Base-by-base conservation (phyloP, 2,797 vertebrate genomes). In the Gallinago solitaria region DNA sequence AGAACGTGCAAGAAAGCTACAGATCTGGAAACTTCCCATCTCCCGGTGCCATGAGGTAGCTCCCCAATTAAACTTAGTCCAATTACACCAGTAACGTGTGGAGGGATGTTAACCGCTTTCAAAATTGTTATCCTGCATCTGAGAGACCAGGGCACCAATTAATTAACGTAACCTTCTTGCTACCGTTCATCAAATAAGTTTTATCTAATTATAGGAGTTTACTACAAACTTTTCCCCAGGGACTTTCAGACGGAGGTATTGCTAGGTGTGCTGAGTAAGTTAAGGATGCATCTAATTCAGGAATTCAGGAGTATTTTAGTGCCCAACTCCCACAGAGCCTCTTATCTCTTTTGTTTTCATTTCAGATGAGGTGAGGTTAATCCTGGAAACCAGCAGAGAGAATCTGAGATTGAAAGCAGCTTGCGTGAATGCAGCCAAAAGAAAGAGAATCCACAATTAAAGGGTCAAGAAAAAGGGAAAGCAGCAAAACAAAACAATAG, bases 171-270 rank as follows among this genome's bases (percentile, higher is more conserved):
- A 77, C 24, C 16, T 60, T 75, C 35, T 79, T 77, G 53, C 54
- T 77, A 25, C 33, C 74, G 4, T 47, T 89, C 70, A 80, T 92
- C 90, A 95, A 87, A 94, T 14, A 68, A 57, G 77, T 74, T 90
- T 94, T 80, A 87, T 71, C 78, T 90, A 68, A 64, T 87, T 79
- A 82, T 15, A 81, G 64, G 35, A 57, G 53, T 87, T 94, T 87
- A 89, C 56, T 57, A 74, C 53, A 90, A 91, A 87, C 90, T 95
- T 95, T 89, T 87, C 90, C 86, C 20, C 45, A 43, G 95, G 91
- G 93, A 96, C 53, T 94, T 95, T 95, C 91, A 95, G 83, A 28
- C 70, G 12, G 43, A 2, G 45, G 60, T 70, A 67, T 53, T 82
- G 28, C 23, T 69, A 63, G 39, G 25, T 68, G 24, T 74, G 56